phyloP scores from a whole-genome alignment of 37 sponge, comb jelly and placozoan genomes.

The Tethya wilhelma region DNA sequence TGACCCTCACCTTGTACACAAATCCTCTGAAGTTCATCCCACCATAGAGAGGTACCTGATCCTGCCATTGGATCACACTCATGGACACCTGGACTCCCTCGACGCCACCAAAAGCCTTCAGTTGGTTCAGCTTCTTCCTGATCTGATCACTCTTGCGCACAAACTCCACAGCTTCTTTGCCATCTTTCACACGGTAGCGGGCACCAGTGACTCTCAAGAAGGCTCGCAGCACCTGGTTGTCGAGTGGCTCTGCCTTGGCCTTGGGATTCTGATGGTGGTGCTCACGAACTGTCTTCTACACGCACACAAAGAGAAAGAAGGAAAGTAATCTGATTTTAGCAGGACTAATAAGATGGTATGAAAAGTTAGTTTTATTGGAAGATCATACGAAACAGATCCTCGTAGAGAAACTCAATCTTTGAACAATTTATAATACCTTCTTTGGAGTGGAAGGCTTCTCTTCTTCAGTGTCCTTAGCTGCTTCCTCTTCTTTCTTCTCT shows the following conservation, averaged over 20 bases:
- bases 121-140: slow-evolving; percentile 42
- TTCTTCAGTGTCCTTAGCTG: slow-evolving; percentile 10
- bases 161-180: slow-evolving; percentile 51
- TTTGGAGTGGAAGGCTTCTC: background rate
- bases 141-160: slow-evolving; percentile 39
- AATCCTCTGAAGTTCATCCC: slow-evolving; percentile 78
- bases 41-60: slow-evolving; percentile 39
- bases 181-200: slow-evolving; percentile 36
- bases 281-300: background rate
- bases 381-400: background rate
- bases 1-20: slow-evolving; percentile 64
- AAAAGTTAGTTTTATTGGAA: background rate
- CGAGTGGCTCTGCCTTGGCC: slow-evolving; percentile 56
- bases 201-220: slow-evolving; percentile 22
- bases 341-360: background rate
- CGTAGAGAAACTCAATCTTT: too few relatives aligned
- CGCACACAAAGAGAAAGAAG: background rate
- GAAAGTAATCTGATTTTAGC: background rate
- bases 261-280: slow-evolving; percentile 12
- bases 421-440: slow-evolving; percentile 9
- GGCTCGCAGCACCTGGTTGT: slow-evolving; percentile 63
- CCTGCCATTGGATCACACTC: slow-evolving; percentile 38
- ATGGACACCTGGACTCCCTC: slow-evolving; percentile 46
- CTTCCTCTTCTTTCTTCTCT: slow-evolving; percentile 13
- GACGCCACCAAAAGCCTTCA: slow-evolving; percentile 33